phyloP scores from a whole-genome alignment of 2,888 invertebrate species.

The Noctua janthe region DNA sequence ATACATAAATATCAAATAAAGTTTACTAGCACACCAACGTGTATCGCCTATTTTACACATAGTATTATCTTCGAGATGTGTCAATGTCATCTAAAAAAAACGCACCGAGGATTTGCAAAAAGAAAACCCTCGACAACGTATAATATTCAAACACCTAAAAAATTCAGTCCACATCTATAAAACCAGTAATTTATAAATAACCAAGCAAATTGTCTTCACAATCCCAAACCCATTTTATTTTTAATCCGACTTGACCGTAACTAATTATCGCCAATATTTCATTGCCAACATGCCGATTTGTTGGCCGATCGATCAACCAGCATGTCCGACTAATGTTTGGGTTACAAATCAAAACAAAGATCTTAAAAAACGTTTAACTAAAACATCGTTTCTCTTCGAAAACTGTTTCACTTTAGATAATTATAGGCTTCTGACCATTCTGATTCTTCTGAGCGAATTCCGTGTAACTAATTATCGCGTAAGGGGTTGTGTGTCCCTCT shows the following conservation, averaged over 20 bases:
- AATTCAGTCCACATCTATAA: neutral
- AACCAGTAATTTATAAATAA: constrained; percentile 26
- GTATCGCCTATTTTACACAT: neutral
- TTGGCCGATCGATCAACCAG: constrained; percentile 64
- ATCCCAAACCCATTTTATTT: constrained; percentile 24
- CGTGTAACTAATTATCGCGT: constrained; percentile 81
- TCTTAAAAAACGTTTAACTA: constrained; percentile 88
- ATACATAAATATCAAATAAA: neutral
- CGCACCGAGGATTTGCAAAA: too few relatives aligned
- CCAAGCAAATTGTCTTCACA: constrained; percentile 44
- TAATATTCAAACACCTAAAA: too few relatives aligned
- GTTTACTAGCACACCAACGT: neutral
- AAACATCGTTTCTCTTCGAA: constrained; percentile 87
- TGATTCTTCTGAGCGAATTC: constrained; percentile 76
- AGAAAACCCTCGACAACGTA: too few relatives aligned
- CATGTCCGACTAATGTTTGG: constrained; percentile 78
- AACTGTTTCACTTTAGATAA: constrained; percentile 88
- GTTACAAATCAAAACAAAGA: constrained; percentile 87
- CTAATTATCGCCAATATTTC: constrained; percentile 56
- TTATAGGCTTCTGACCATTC: constrained; percentile 83
- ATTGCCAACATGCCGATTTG: constrained; percentile 60
- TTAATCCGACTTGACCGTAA: constrained; percentile 28
- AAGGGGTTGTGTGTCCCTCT: constrained; percentile 62
- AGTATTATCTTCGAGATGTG: neutral
- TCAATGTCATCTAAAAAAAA: neutral